Conservation (phyloP, 2,113 vertebrate genomes). For the Pelodiscus sinensis region DNA sequence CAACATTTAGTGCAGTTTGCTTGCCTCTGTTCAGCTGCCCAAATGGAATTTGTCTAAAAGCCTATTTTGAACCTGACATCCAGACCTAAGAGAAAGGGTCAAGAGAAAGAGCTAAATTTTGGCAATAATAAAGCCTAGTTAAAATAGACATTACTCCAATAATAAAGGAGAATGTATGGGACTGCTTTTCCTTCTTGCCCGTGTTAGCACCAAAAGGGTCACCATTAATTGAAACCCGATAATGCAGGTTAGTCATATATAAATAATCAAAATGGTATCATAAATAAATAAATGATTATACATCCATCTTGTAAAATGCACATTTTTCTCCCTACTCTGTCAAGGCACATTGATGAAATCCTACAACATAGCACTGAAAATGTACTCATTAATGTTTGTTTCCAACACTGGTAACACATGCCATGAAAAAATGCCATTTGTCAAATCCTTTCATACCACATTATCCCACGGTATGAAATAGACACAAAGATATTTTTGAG, state of each 20-base stretch:
- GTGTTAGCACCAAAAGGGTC: neutral
- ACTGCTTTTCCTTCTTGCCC: neutral
- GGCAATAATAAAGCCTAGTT: conserved; percentile 30
- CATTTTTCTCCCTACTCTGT: neutral
- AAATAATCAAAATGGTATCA: neutral
- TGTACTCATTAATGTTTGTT: neutral
- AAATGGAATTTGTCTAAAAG: neutral
- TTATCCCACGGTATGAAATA: neutral
- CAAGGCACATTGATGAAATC: neutral
- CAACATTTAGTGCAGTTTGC: conserved; percentile 9
- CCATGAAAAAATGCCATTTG: neutral
- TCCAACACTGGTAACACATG: neutral
- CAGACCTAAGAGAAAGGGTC: conserved; percentile 24
- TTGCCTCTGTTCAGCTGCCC: conserved; percentile 10
- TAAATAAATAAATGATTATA: neutral
- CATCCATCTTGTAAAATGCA: neutral
- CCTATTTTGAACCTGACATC: conserved; percentile 33
- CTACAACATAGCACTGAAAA: neutral
- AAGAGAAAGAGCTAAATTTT: conserved; percentile 31
- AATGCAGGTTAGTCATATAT: neutral
- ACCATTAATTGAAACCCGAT: neutral
- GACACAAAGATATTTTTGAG: neutral
- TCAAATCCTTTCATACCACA: neutral
- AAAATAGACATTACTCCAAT: conserved; percentile 33
- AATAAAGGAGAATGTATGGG: neutral